Base-by-base conservation (phyloP, 2,888 invertebrate genomes). In the Anagyrus pseudococci region DNA sequence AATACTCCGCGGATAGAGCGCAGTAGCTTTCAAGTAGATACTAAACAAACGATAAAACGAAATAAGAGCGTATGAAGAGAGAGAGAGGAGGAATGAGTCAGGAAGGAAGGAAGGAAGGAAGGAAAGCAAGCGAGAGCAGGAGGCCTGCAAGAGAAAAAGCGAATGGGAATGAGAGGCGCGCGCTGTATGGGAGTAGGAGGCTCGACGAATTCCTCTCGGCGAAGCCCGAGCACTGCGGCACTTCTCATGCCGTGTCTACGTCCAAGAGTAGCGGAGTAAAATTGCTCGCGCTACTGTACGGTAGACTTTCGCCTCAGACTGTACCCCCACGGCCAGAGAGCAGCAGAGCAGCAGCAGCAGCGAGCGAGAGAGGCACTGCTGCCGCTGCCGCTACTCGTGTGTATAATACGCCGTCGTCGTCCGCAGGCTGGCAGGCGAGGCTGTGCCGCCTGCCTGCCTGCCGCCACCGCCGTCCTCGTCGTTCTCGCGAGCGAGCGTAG, bases 281-380 rank as follows among this genome's bases (percentile, higher is more conserved):
- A 64, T 64, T 60, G 52, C 44, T 60, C 33, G 20, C 46, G 61
- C 61, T 61, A 65, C 64, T 61, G 64, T 65, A 65, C 64, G 49
- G 15, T 2, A 23, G 52, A 43, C 37, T 64, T 53, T 57, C 33
- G 54, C 40, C 0, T 15, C 19, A 17, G 63, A 64, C 63, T 64
- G 58, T 62, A 62, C 62, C 4, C 29, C n/a, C 22, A n/a, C 17
- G n/a, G n/a, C n/a, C n/a, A n/a, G n/a, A n/a, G n/a, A n/a, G n/a
- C n/a, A n/a, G n/a, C n/a, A n/a, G n/a, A n/a, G n/a, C n/a, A n/a
- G n/a, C n/a, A n/a, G n/a, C n/a, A n/a, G n/a, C n/a, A n/a, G n/a
- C n/a, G n/a, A n/a, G n/a, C n/a, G n/a, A n/a, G n/a, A n/a, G n/a
- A n/a, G n/a, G n/a, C n/a, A n/a, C n/a, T n/a, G n/a, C n/a, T n/a